Evolutionary conservation across 2,113 vertebrate species (phyloP), one percentile per base, ranked within the genome.

Genomic region (Micromys minutus): DNA sequence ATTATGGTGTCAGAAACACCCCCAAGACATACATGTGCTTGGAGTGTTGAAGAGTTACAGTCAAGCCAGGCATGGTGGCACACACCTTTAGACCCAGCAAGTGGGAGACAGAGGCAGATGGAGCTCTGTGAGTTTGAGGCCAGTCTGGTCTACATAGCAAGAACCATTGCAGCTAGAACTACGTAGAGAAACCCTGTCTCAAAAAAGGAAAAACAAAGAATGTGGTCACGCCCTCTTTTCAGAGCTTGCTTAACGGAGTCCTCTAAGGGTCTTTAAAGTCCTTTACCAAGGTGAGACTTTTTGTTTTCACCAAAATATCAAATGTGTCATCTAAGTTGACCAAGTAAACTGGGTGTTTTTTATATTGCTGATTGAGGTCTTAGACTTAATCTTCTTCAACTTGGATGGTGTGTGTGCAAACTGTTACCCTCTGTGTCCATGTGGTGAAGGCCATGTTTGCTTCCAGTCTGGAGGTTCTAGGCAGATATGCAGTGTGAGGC

Each of bases 331-430:
- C n/a, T 61, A 0, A 52, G 9, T 39, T 87, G 21, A 50, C 84
- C 86, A 67, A 12, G 42, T 69, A 75, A 91, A 92, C 31, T 34
- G n/a, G 26, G 11, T 90, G 26, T 63, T 92, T 96, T 81, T 59
- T 77, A 7, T 7, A 59, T 88, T 80, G 89, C 79, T 76, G 45
- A 55, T 50, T 31, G 74, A 94, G n/a, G 47, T 67, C 59, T 45
- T 36, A 86, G 55, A 76, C 72, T 74, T 87, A 39, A 72, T 83
- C 39, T 47, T 52, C 31, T 87, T 52, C 91, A 90, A 74, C 50
- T 86, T 63, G 80, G 47, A 34, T 86, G 10, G 47, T 77, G 0
- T 36, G 36, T 79, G 21, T 39, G 47, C 69, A 89, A 90, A 94
- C 84, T 11, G 8, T 21, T 24, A 26, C 12, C 55, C 65, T 1